Evolutionary conservation across 1,140 invertebrate species (phyloP).

Genomic region (Dendrolimus kikuchii): DNA sequence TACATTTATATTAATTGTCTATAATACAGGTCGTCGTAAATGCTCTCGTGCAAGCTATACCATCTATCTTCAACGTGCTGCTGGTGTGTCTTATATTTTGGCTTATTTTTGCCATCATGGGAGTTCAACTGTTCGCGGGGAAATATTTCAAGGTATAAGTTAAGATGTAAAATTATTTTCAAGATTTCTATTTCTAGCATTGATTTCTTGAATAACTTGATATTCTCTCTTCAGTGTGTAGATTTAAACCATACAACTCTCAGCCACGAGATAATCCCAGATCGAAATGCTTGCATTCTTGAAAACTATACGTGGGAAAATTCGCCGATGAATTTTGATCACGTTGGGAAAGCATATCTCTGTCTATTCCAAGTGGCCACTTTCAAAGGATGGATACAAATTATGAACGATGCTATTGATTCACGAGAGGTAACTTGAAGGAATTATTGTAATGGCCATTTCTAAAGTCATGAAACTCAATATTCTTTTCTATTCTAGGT

Average conservation of each 20-base stretch:
- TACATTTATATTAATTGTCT: conserved; percentile 2
- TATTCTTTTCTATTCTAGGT: conserved; percentile 72
- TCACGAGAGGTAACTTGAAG: conserved; percentile 83
- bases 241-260: conserved; percentile 86
- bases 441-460: neutral
- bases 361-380: conserved; percentile 99
- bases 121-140: conserved; percentile 94
- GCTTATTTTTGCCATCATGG: conserved; percentile 96
- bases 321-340: conserved; percentile 98
- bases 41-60: conserved; percentile 94
- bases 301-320: conserved; percentile 97
- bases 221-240: conserved; percentile 80
- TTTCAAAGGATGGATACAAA: conserved; percentile 95
- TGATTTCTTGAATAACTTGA: neutral
- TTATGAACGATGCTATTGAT: conserved; percentile 99
- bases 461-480: conserved; percentile 2
- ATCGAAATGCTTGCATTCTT: conserved; percentile 85
- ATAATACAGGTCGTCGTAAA: conserved; percentile 83
- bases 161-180: conserved; percentile 16
- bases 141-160: conserved; percentile 91
- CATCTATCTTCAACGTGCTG: conserved; percentile 95
- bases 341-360: conserved; percentile 97
- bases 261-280: conserved; percentile 90
- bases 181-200: neutral
- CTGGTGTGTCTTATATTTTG: conserved; percentile 95